Percentiles rank a stretch among this genome's conserved stretches.
Evolutionary conservation across 2,888 invertebrate genomes (phyloP).

Genomic region (Metacarcinus magister): DNA sequence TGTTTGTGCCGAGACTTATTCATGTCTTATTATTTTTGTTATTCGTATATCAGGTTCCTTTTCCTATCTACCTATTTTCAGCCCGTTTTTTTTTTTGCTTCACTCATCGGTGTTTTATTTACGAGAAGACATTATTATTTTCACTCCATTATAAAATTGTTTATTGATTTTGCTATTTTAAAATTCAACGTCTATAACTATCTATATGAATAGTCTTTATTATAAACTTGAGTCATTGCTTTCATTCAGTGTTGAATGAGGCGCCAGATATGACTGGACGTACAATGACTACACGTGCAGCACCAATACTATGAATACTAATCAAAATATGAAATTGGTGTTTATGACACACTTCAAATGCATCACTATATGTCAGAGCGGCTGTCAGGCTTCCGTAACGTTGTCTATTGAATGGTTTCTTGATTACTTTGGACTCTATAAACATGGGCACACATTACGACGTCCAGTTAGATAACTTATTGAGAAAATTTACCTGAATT

Average conservation of each 20-base stretch:
- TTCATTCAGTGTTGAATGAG: not conserved
- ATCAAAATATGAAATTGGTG: not conserved
- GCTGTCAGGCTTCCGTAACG: not conserved
- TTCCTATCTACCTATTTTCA: too few species aligned
- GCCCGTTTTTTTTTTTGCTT: too few species aligned
- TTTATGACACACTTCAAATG: not conserved
- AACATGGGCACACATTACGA: not conserved
- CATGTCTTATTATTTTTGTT: too few species aligned
- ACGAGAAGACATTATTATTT: too few species aligned
- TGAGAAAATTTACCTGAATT: not conserved
- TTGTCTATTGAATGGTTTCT: not conserved
- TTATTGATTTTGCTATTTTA: too few species aligned
- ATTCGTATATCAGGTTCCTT: too few species aligned
- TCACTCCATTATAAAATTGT: too few species aligned
- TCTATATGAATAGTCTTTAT: not conserved
- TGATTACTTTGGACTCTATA: not conserved
- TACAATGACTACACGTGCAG: not conserved
- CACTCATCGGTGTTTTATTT: not conserved
- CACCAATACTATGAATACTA: not conserved
- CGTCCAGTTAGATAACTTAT: not conserved
- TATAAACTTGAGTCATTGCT: not conserved
- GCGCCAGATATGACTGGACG: not conserved
- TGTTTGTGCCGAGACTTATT: not conserved
- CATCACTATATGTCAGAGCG: not conserved
- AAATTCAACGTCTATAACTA: too few species aligned